These are phyloP conservation scores for Iguana delicatissima DNA, from an alignment of 2,797 vertebrate genomes.

Conservation along the genomic window DNA sequence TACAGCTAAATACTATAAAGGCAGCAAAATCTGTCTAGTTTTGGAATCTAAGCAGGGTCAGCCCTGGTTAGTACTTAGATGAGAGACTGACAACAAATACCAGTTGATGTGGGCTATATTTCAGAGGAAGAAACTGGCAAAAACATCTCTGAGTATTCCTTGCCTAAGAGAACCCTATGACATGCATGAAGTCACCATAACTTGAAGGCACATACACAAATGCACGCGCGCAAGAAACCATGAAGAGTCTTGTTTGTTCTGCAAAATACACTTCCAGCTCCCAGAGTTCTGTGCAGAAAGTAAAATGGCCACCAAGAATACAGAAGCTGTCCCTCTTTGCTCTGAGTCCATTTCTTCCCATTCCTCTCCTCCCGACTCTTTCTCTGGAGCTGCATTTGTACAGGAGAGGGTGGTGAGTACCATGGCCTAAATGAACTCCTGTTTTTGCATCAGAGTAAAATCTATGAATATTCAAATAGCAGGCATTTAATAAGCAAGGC, in stretches of 20 bases:
- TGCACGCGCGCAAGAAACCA: not conserved
- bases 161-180: too few species aligned
- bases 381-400: not conserved
- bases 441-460: not conserved
- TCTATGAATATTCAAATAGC: conserved; percentile 7
- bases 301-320: not conserved
- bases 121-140: too few species aligned
- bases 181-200: too few species aligned
- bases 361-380: not conserved
- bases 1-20: too few species aligned
- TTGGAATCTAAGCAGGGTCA: too few species aligned
- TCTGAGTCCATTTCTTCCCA: not conserved
- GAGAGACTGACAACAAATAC: too few species aligned
- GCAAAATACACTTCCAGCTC: not conserved
- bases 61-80: too few species aligned
- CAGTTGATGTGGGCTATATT: too few species aligned
- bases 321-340: not conserved
- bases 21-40: too few species aligned
- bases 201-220: too few species aligned
- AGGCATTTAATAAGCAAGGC: conserved; percentile 20
- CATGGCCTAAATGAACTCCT: conserved; percentile 21
- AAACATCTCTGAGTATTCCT: too few species aligned
- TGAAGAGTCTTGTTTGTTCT: not conserved
- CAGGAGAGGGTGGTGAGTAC: not conserved
- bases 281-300: not conserved